Conservation (phyloP, 2,888 invertebrate species). For the Andrena haemorrhoa region DNA sequence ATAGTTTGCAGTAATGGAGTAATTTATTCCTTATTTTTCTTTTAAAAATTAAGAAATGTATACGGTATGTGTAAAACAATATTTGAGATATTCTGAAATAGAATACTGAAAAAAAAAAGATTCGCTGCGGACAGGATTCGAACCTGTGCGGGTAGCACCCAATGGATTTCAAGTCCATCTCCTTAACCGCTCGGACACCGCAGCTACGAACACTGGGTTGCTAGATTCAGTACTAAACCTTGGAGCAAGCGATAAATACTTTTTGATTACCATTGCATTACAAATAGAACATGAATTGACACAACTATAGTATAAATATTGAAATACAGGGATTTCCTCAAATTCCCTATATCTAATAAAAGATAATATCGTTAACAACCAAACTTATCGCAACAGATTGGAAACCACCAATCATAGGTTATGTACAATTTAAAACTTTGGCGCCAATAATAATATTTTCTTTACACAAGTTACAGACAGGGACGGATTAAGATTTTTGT, state of each 20-base stretch:
- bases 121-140: constrained; percentile 84
- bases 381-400: too few relatives aligned
- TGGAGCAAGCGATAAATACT: rapidly evolving
- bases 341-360: neutral
- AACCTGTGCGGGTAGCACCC: constrained; percentile 83
- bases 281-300: neutral
- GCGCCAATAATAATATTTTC: too few relatives aligned
- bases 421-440: too few relatives aligned
- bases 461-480: too few relatives aligned
- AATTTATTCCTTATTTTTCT: neutral
- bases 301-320: neutral
- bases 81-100: neutral
- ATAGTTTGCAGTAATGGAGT: neutral
- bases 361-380: neutral
- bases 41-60: neutral
- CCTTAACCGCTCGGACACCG: constrained; percentile 84
- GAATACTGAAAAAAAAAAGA: constrained; percentile 68
- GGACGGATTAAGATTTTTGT: too few relatives aligned
- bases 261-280: neutral
- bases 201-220: constrained; percentile 66
- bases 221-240: rapidly evolving
- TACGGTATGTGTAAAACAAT: neutral
- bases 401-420: too few relatives aligned
- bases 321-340: neutral
- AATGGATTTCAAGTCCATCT: constrained; percentile 84